phyloP scores from a whole-genome alignment of 2,113 vertebrate species.

The Tautogolabrus adspersus region DNA sequence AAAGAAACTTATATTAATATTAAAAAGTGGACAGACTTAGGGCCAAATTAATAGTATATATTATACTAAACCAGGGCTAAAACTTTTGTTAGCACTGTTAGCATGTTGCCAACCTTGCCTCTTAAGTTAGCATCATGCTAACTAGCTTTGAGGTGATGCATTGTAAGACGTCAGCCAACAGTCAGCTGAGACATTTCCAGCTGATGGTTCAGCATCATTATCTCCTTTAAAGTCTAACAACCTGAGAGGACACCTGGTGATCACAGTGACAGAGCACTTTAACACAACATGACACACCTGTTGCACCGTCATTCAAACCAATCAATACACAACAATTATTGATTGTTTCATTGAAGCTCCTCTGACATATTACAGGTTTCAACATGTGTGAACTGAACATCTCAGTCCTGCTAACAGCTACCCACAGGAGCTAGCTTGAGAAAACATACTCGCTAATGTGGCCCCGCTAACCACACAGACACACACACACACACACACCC shows the following conservation, averaged over 20 bases:
- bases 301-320: constrained; percentile 13
- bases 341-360: background rate
- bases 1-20: too few species aligned
- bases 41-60: too few species aligned
- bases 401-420: constrained; percentile 26
- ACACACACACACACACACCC: constrained; percentile 33
- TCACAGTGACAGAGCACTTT: constrained; percentile 23
- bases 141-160: too few species aligned
- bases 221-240: too few species aligned
- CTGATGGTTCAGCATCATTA: background rate
- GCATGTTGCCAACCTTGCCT: too few species aligned
- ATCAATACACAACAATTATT: too few species aligned
- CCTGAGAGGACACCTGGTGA: background rate
- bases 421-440: constrained; percentile 20
- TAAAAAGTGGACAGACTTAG: too few species aligned
- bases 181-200: background rate
- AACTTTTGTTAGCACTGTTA: too few species aligned
- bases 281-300: constrained; percentile 6
- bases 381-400: background rate
- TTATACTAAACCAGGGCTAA: background rate
- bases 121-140: too few species aligned
- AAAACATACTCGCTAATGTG: constrained; percentile 33
- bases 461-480: constrained; percentile 24
- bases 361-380: background rate
- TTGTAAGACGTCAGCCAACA: too few species aligned